Base-by-base conservation (phyloP, 1,140 invertebrate species). In the Neomicropteryx cornuta region DNA sequence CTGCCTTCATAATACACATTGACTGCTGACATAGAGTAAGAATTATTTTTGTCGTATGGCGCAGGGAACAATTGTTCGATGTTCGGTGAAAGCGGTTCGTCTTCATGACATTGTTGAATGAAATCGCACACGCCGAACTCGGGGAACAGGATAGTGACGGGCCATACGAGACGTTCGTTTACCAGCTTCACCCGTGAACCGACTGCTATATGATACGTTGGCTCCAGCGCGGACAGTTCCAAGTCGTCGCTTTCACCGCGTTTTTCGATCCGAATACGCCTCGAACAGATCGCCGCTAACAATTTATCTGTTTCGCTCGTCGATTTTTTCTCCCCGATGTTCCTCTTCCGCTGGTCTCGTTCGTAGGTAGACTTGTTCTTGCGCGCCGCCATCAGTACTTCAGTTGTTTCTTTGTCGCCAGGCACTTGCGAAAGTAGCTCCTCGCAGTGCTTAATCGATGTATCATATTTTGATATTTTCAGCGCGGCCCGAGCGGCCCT, bases 1-100 rank as follows among this genome's bases (percentile, higher is more conserved):
- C 62, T 62, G 47, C 84, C 77, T 65, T 91, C 86, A 62, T 78
- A 92, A 58, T 87, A 93, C 13, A 93, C 66, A 62, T 79, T 74
- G 22, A 94, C 53, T 31, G 63, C 77, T 4, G 73, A 62, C 5
- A 67, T 44, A 30, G 52, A 75, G 56, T 94, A 95, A 48, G 76
- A 76, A 29, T 66, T 62, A 1, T 81, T 62, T 33, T 45, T 51
- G 60, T 96, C 91, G 84, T 88, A 93, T 4, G 67, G 60, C 18
- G 77, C 76, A 19, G 69, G 68, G 59, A 95, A 90, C 41, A 95
- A 62, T 23, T 69, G 58, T 24, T 58, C 51, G 18, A 68, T 43
- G 20, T 66, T 58, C 22, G 44, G 51, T 2, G 42, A 10, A 20
- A 68, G 45, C 0, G 58, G 47, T 1, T 56, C 50, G 50, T 76